Base-by-base conservation (phyloP, 1,140 invertebrate species). In the Neoseiulus cucumeris region DNA sequence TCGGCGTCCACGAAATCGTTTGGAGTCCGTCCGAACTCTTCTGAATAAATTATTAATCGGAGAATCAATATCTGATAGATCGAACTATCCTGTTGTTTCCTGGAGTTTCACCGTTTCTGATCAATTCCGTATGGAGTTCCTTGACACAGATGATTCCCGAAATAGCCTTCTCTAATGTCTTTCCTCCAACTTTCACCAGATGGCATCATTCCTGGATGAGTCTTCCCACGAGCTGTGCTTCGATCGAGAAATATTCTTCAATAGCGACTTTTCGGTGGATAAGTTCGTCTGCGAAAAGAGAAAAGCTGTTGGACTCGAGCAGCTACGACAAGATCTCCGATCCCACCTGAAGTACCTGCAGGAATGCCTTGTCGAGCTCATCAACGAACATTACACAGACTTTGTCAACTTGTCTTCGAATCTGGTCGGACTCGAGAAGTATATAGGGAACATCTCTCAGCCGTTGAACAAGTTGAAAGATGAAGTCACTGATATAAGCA, bases 351-450 rank as follows among this genome's bases (percentile, higher is more conserved):
- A 93, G 77, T 82, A 89, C 14, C 76, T 97, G 5, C 79, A 90
- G 70, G 85, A 87, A 69, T 87, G 91, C 1, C 91, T 96, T 87
- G 90, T 96, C 68, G 91, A 96, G 76, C 79, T 97, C 0, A 95
- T 97, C 66, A 96, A 97, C 76, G 87, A 91, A 74, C 92, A 97
- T 74, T 97, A 96, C 78, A 87, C 87, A 2, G 91, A 96, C 76
- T 96, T 96, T 80, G 90, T 97, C 7, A 93, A 92, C 78, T 76
- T 97, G 42, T 95, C 91, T 30, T 89, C 89, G 22, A 93, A 92
- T 77, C 77, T 96, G 68, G 90, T 91, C 72, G 89, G 89, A 0
- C 79, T 94, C 64, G 89, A 94, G 75, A 87, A 88, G 74, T 82
- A 84, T 5, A 90, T 95, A 66, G 80, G 82, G 66, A 84, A 84